Evolutionary conservation across 1,140 invertebrate genomes (phyloP).

Genomic region (Drosophila seguyi): DNA sequence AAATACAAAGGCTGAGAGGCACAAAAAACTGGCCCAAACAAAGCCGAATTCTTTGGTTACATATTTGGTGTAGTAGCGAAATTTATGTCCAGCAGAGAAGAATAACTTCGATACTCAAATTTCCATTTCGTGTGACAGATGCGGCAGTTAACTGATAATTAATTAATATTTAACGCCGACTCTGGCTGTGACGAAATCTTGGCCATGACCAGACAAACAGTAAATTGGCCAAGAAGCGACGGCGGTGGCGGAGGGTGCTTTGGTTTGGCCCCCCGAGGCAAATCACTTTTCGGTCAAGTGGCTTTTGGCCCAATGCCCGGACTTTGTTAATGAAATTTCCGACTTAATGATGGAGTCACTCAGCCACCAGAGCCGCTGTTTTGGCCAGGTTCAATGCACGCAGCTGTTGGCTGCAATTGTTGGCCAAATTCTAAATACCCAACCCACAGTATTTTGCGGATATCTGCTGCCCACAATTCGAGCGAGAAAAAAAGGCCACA

Average conservation of each 20-base stretch:
- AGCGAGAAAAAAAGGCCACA: slow-evolving; percentile 48
- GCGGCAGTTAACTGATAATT: slow-evolving; percentile 54
- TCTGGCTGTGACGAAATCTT: slow-evolving; percentile 24
- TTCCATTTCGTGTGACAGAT: slow-evolving; percentile 63
- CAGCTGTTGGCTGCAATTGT: slow-evolving; percentile 43
- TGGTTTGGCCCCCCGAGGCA: slow-evolving; percentile 11
- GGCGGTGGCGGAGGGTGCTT: no score
- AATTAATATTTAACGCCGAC: slow-evolving; percentile 51
- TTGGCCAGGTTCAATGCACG: slow-evolving; percentile 53
- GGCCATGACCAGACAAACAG: slow-evolving; percentile 41
- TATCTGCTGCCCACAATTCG: slow-evolving; percentile 45
- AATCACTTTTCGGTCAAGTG: slow-evolving; percentile 54
- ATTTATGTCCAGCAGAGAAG: slow-evolving; percentile 52
- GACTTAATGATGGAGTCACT: slow-evolving; percentile 35
- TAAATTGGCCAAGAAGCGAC: slow-evolving; percentile 30
- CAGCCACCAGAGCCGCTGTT: slow-evolving; percentile 9
- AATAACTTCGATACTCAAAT: slow-evolving; percentile 21
- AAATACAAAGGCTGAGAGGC: slow-evolving; percentile 27
- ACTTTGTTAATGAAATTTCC: slow-evolving; percentile 42
- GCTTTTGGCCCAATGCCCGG: slow-evolving; percentile 50
- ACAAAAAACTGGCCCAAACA: slow-evolving; percentile 17
- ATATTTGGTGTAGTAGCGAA: slow-evolving; percentile 69
- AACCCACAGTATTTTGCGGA: slow-evolving; percentile 31
- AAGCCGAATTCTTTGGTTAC: slow-evolving; percentile 63
- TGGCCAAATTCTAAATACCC: slow-evolving; percentile 45